Conservation (phyloP, 2,113 vertebrate genomes). For the Thamnophis sirtalis region DNA sequence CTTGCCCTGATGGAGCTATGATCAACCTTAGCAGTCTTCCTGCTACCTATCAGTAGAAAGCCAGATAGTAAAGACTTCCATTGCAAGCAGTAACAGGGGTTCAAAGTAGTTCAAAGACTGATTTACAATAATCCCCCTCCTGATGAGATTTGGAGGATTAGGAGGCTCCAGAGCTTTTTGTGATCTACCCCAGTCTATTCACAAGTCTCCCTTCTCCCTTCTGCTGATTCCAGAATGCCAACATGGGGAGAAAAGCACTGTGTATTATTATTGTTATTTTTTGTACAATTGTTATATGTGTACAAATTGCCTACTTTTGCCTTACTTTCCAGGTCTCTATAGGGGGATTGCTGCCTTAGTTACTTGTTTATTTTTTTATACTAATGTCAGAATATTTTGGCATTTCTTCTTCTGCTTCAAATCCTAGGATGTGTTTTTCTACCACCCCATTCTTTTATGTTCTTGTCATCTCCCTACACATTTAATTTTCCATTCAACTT, state of each 20-base stretch:
- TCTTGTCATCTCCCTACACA: background rate
- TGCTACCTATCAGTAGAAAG: background rate
- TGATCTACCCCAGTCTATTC: background rate
- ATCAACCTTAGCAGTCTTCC: background rate
- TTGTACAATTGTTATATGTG: background rate
- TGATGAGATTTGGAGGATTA: background rate
- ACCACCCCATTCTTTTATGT: background rate
- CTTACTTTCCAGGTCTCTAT: background rate
- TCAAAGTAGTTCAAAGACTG: background rate
- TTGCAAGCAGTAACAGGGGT: background rate
- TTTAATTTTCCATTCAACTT: conserved; percentile 39
- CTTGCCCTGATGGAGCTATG: background rate
- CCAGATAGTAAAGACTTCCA: background rate
- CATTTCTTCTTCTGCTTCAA: background rate
- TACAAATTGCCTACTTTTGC: background rate
- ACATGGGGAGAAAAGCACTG: background rate
- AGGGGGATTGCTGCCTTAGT: background rate
- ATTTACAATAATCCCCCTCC: background rate
- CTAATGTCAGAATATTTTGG: background rate
- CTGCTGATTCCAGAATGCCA: background rate
- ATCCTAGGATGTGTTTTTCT: background rate
- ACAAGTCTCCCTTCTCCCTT: background rate
- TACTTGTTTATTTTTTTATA: background rate
- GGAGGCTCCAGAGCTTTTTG: background rate
- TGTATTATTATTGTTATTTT: background rate